A percentile compares a stretch with the other conserved stretches of the same genome.
These are phyloP conservation scores for Perca flavescens DNA, from an alignment of 2,113 vertebrate species.

Conservation along the genomic window DNA sequence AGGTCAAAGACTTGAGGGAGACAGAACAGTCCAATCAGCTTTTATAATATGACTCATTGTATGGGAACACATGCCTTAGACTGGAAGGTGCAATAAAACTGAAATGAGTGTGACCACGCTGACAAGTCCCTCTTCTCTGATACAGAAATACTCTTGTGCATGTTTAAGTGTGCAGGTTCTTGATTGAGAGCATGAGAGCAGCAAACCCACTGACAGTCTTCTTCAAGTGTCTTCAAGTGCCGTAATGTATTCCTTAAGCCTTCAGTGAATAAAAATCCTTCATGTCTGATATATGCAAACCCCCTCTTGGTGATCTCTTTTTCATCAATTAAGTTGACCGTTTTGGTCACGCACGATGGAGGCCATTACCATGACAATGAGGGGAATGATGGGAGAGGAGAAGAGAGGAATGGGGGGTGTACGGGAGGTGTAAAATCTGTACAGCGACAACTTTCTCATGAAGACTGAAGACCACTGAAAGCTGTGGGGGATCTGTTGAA, in stretches of 20 bases:
- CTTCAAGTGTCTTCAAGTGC: conserved; percentile 14
- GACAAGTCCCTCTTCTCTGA: not conserved
- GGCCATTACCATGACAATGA: conserved; percentile 76
- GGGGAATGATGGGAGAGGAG: conserved; percentile 37
- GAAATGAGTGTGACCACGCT: not conserved
- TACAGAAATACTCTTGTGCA: not conserved
- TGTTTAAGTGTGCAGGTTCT: conserved; percentile 9
- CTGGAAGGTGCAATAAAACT: conserved; percentile 11
- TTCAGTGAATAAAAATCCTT: conserved; percentile 42
- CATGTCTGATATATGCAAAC: conserved; percentile 59
- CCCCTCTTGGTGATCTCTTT: conserved; percentile 61
- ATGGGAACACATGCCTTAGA: not conserved
- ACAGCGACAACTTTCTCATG: conserved; percentile 63
- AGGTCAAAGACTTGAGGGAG: not conserved
- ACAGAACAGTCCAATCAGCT: not conserved
- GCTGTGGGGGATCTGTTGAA: conserved; percentile 10
- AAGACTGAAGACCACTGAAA: not conserved
- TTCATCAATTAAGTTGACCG: conserved; percentile 72
- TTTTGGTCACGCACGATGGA: conserved; percentile 66
- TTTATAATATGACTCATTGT: not conserved
- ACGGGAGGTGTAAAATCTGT: conserved; percentile 37
- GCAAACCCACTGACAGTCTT: not conserved
- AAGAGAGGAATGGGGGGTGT: conserved; percentile 6
- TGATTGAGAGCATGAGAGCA: not conserved
- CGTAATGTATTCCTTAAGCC: conserved; percentile 37